Base-by-base conservation (phyloP, 2,797 vertebrate species). In the Crenuchus spilurus region DNA sequence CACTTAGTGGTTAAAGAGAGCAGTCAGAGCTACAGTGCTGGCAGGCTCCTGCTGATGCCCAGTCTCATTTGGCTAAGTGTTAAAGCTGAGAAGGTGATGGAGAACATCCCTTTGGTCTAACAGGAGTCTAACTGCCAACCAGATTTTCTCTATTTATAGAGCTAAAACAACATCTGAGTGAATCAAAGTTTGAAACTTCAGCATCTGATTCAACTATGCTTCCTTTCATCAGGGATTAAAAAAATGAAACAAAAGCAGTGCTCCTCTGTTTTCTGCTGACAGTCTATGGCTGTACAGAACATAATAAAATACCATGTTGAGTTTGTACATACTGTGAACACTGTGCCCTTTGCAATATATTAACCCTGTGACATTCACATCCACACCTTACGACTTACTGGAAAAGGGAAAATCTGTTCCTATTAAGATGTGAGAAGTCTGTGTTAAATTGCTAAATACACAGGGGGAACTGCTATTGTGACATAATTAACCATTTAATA, bases 1-100 rank as follows among this genome's bases (percentile, higher is more conserved):
- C 82, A 80, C 74, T 79, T 79, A 72, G 51, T 37, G 48, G 61
- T 83, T 66, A 68, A 49, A 57, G 30, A 1, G 64, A 73, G 58
- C 6, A 13, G 73, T 48, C 64, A 63, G 31, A 30, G 41, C 26
- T 39, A 57, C 41, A 11, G 26, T 1, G 24, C 44, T 70, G 41
- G 70, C 55, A 31, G 49, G 49, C 52, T 64, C 55, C 52, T 52
- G 70, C 62, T 51, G 68, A 72, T 35, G 28, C 44, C 46, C 68
- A 48, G 60, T 60, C 54, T 75, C 65, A 79, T 72, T 67, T 72
- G 69, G 70, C 52, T 72, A 60, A 77, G 75, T 72, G 75, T 72
- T 66, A 31, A 55, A 51, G 62, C 70, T n/a, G 52, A 60, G 58
- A 60, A 16, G 61, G 44, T 67, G 44, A 67, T 37, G 69, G 63